Evolutionary conservation across 2,113 vertebrate species (phyloP), one percentile per base, ranked within the genome.

Genomic region (Coturnix japonica): DNA sequence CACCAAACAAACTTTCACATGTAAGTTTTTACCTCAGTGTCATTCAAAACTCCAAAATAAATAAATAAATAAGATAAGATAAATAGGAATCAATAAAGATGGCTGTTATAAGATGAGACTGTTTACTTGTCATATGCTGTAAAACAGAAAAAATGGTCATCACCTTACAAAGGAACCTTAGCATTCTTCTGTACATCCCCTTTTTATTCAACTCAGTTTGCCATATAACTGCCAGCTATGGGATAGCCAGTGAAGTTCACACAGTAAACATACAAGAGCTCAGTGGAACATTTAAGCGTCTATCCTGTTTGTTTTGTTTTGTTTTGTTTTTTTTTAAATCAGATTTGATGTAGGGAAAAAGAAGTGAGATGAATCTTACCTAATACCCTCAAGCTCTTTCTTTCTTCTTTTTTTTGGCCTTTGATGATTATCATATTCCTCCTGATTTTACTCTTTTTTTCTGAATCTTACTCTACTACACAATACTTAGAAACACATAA

Each of bases 1-100:
- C 98, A 0, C 99, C 99, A 81, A 99, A 98, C 96, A 99, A 98
- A 95, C 98, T 99, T 85, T 98, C 98, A 57, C 98, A 98, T 85
- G 99, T 99, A 97, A 99, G 98, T 97, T 60, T 95, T 76, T 53
- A 76, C 23, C 81, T 81, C 43, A 11, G 35, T 67, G 35, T 46
- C 21, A 30, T 79, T 86, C 33, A 60, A 33, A 87, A 44, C 33
- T 88, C 44, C 49, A 19, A 22, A 19, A 22, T 12, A 14, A n/a
- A 44, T 11, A 22, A n/a, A 65, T 41, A 41, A 41, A 22, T 9
- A 25, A 65, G 20, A 31, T 16, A 11, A 28, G 25, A 14, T n/a
- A 71, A 77, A 30, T 41, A 59, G 67, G n/a, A 86, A 43, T 7
- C 22, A 57, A 26, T 33, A 46, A 73, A 63, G 39, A 6, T 56